These are phyloP conservation scores for Brachymystax lenok DNA, from an alignment of 2,797 vertebrate species.

Conservation along the genomic window DNA sequence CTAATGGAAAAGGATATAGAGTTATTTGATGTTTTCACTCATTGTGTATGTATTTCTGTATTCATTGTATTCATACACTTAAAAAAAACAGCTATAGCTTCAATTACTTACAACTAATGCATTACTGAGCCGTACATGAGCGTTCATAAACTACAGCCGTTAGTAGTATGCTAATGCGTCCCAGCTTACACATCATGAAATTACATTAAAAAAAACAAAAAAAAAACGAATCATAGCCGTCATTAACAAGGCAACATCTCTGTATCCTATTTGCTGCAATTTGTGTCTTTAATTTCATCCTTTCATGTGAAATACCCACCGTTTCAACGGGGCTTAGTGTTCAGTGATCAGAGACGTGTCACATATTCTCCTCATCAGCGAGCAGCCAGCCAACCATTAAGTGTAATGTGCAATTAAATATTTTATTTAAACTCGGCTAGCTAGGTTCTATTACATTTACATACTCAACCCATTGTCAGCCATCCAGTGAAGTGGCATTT, in stretches of 20 bases:
- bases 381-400: conserved; percentile 60
- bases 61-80: too few relatives aligned
- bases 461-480: conserved; percentile 59
- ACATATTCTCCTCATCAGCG: conserved; percentile 60
- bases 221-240: conserved; percentile 13
- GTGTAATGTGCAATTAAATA: conserved; percentile 71
- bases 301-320: neutral
- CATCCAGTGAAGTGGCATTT: neutral
- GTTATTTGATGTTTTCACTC: too few relatives aligned
- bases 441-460: conserved; percentile 56
- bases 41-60: too few relatives aligned
- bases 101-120: too few relatives aligned
- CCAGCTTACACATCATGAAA: conserved; percentile 32
- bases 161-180: conserved; percentile 29
- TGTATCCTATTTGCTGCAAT: neutral
- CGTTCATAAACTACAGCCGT: neutral
- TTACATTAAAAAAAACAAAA: neutral
- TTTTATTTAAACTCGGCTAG: conserved; percentile 66
- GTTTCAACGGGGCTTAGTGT: neutral
- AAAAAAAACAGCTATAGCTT: too few relatives aligned
- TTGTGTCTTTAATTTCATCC: neutral
- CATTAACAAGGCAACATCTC: neutral
- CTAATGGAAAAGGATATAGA: too few relatives aligned
- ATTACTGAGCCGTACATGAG: neutral
- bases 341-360: conserved; percentile 19